Base-by-base conservation (phyloP, 2,888 invertebrate species). In the Megastigmus dorsalis region DNA sequence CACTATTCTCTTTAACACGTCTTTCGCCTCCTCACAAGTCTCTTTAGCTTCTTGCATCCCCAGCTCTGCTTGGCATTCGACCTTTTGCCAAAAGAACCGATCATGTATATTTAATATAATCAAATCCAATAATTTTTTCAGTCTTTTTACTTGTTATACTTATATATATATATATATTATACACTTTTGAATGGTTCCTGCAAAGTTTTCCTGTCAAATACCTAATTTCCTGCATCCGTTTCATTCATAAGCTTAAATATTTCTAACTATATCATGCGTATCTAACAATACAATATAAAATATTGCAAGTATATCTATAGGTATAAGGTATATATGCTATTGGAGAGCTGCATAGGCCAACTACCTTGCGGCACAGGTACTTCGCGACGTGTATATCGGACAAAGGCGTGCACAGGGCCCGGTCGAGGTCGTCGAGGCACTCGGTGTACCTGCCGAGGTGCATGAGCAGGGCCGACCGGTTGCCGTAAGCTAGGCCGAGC, bases 31-130 rank as follows among this genome's bases (percentile, higher is more conserved):
- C 20, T 74, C 66, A 23, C 73, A 73, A 2, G 72, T 76, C 6
- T 36, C 7, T 30, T 45, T 33, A 3, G 73, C 73, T 1, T 60
- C 54, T 54, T 38, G 9, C 20, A 66, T 15, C 1, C 73, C 73
- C 5, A 76, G 50, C 10, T 59, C 76, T 0, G 36, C 73, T 54
- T 76, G 60, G 13, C 69, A 76, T 15, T 76, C 73, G 1, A 76
- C 70, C 73, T 76, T 38, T 9, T 9, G n/a, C n/a, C n/a, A n/a
- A n/a, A n/a, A n/a, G n/a, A n/a, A n/a, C n/a, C n/a, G n/a, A n/a
- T n/a, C n/a, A n/a, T n/a, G n/a, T n/a, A n/a, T n/a, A n/a, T n/a
- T n/a, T n/a, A n/a, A n/a, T n/a, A n/a, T n/a, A n/a, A n/a, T n/a
- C n/a, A n/a, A n/a, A n/a, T n/a, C n/a, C n/a, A n/a, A n/a, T 45